Conservation (phyloP, 37 sponge, comb jelly and placozoan species). For the Geodia barretti region DNA sequence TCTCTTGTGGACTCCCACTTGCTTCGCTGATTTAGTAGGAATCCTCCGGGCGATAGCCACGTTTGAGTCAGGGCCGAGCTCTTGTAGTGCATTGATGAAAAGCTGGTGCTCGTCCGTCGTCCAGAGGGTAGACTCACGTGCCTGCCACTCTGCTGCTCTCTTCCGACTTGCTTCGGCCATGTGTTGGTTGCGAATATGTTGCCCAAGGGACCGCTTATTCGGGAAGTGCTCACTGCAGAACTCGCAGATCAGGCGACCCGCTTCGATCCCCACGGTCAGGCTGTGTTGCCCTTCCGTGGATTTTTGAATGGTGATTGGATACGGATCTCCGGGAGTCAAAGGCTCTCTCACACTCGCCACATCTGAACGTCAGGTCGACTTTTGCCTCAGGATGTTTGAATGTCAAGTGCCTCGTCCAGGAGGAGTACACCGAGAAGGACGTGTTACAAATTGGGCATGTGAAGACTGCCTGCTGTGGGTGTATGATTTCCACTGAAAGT, state of each 20-base stretch:
- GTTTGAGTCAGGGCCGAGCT: background rate
- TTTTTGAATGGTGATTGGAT: background rate
- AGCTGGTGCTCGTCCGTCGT: slow-evolving; percentile 3
- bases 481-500: too few relatives aligned
- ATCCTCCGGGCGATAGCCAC: background rate
- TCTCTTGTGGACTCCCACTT: slow-evolving; percentile 3
- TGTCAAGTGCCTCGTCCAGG: background rate
- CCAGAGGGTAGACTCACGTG: background rate
- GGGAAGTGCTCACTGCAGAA: slow-evolving; percentile 1
- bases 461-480: too few relatives aligned
- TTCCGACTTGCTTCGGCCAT: background rate
- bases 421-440: background rate
- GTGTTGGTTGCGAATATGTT: slow-evolving; percentile 10
- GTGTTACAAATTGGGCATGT: too few relatives aligned
- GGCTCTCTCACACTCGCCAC: background rate
- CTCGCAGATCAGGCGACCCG: slow-evolving; percentile 5
- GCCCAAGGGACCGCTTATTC: background rate
- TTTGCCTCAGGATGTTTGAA: background rate
- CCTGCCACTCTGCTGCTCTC: background rate
- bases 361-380: background rate
- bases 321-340: background rate
- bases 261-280: background rate
- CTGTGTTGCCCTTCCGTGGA: background rate
- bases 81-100: background rate
- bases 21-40: background rate